Conservation (phyloP, 2,888 invertebrate genomes). For the Ceraclea dissimilis region DNA sequence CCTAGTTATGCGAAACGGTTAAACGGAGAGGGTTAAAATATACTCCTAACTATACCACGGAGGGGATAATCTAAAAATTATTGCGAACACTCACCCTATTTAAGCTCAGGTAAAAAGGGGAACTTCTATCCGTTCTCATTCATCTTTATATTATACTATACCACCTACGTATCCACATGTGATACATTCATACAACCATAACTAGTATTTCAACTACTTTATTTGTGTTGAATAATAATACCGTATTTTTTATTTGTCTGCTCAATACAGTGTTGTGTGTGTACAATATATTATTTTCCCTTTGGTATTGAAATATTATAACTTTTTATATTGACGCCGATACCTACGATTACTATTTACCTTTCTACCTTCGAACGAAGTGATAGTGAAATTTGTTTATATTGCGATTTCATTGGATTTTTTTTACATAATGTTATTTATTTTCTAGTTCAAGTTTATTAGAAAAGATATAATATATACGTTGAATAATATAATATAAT, state of each 20-base stretch:
- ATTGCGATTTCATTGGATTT: too few species aligned
- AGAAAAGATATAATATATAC: too few species aligned
- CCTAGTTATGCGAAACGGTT: conserved; percentile 20
- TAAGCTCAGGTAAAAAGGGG: neutral
- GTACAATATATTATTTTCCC: neutral
- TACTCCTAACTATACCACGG: conserved; percentile 15
- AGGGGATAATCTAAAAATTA: conserved; percentile 21
- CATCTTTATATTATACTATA: neutral
- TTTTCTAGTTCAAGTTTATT: too few species aligned
- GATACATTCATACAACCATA: neutral
- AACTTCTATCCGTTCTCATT: neutral
- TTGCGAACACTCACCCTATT: conserved; percentile 7
- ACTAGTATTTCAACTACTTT: too few species aligned
- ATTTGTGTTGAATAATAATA: too few species aligned
- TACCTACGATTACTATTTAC: too few species aligned
- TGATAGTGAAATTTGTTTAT: too few species aligned
- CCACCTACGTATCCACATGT: neutral
- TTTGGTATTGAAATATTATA: neutral
- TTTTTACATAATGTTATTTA: too few species aligned
- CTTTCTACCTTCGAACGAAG: too few species aligned
- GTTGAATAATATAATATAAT: too few species aligned
- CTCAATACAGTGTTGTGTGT: neutral
- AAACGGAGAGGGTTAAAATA: conserved; percentile 8
- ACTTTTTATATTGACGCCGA: too few species aligned
- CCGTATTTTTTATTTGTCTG: neutral